phyloP scores from a whole-genome alignment of 1,140 invertebrate species.

The Hylaeus anthracinus region DNA sequence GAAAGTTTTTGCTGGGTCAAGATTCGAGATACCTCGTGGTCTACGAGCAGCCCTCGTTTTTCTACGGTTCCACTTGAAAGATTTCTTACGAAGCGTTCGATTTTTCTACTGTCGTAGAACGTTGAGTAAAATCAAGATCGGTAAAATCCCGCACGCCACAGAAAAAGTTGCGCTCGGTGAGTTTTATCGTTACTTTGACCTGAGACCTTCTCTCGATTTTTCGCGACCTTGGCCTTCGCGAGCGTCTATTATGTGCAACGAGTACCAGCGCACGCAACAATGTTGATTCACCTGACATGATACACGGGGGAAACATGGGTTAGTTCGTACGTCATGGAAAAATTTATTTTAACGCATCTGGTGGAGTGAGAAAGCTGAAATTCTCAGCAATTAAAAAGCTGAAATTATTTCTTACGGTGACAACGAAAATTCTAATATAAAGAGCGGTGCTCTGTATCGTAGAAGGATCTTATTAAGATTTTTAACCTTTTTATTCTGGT shows the following conservation, averaged over 20 bases:
- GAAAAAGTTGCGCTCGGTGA: background rate
- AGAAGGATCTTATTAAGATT: too few species aligned
- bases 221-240: background rate
- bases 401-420: too few species aligned
- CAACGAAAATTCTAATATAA: too few species aligned
- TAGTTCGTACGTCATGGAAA: background rate
- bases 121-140: background rate
- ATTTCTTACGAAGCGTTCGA: background rate
- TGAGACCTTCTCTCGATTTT: background rate
- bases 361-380: too few species aligned
- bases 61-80: too few species aligned
- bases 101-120: background rate
- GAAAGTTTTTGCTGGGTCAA: too few species aligned
- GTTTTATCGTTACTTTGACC: background rate
- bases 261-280: background rate
- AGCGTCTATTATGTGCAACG: background rate
- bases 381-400: too few species aligned
- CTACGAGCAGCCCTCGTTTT: background rate
- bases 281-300: background rate
- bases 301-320: too few species aligned
- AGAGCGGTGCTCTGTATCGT: too few species aligned
- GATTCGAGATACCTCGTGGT: too few species aligned
- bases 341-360: background rate
- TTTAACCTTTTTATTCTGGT: too few species aligned
- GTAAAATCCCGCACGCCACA: background rate